Conservation (phyloP, 2,797 vertebrate genomes). For the Scomberomorus guttatus region DNA sequence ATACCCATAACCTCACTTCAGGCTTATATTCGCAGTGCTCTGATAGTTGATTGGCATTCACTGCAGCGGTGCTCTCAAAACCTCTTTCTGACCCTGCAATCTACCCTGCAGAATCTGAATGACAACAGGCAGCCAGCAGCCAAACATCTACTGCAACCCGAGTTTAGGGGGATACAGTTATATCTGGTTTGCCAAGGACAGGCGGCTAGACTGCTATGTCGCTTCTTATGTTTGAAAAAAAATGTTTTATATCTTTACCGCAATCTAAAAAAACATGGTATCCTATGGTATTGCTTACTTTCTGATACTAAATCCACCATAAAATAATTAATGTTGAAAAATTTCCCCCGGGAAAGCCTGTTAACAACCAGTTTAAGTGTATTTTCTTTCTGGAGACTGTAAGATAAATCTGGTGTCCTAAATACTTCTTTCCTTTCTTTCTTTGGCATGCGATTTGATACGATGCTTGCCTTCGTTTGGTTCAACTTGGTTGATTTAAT, state of each 20-base stretch:
- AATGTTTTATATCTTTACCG: slow-evolving; percentile 37
- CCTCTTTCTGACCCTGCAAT: slow-evolving; percentile 57
- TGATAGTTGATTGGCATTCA: slow-evolving; percentile 61
- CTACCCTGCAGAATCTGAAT: slow-evolving; percentile 33
- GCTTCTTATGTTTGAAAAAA: slow-evolving; percentile 17
- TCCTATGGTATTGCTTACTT: slow-evolving; percentile 16
- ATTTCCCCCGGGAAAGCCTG: slow-evolving; percentile 30
- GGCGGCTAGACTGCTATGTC: background rate
- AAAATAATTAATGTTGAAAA: slow-evolving; percentile 18
- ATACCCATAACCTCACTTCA: slow-evolving; percentile 47
- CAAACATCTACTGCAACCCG: slow-evolving; percentile 38
- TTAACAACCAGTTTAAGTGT: slow-evolving; percentile 22
- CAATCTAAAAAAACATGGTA: slow-evolving; percentile 21
- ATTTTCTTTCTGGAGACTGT: slow-evolving; percentile 33
- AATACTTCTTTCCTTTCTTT: slow-evolving; percentile 28
- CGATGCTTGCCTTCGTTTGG: slow-evolving; percentile 23
- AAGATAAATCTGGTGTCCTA: slow-evolving; percentile 46
- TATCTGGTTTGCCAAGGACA: slow-evolving; percentile 33
- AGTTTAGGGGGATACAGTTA: slow-evolving; percentile 21
- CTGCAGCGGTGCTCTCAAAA: slow-evolving; percentile 52
- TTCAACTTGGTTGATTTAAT: slow-evolving; percentile 58
- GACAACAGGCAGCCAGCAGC: slow-evolving; percentile 37
- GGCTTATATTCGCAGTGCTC: slow-evolving; percentile 49
- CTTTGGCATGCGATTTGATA: slow-evolving; percentile 44
- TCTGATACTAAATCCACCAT: slow-evolving; percentile 33